phyloP scores from a whole-genome alignment of 2,888 invertebrate species.

The Harmothoe impar region DNA sequence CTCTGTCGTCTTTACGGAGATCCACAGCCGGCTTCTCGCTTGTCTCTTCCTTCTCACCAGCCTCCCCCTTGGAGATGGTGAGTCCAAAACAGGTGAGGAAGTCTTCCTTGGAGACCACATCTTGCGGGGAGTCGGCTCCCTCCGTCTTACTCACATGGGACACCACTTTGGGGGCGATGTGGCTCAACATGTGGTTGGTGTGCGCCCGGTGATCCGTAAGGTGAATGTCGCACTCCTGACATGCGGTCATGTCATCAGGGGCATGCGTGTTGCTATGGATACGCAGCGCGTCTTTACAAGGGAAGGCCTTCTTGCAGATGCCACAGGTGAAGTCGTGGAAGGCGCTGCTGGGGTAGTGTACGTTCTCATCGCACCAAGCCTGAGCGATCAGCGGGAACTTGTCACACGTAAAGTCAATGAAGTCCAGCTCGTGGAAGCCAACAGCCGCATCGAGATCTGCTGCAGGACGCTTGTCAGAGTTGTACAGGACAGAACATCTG shows the following conservation, averaged over 20 bases:
- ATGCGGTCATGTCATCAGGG: constrained; percentile 77
- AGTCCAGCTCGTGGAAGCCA: constrained; percentile 84
- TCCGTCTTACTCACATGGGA: constrained; percentile 64
- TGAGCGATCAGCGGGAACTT: constrained; percentile 92
- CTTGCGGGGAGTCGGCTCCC: constrained; percentile 74
- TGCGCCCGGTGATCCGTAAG: constrained; percentile 85
- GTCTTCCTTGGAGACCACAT: constrained; percentile 69
- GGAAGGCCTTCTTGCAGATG: constrained; percentile 82
- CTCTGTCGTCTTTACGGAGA: background rate
- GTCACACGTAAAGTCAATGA: constrained; percentile 91
- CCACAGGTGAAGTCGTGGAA: constrained; percentile 81
- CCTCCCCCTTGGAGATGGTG: background rate
- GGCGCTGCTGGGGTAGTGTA: constrained; percentile 76
- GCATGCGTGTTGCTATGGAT: constrained; percentile 80
- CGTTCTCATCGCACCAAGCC: constrained; percentile 88
- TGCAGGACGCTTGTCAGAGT: background rate
- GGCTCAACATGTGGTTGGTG: constrained; percentile 79
- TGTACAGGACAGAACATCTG: background rate
- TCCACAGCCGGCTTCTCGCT: background rate
- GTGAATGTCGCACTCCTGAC: constrained; percentile 85
- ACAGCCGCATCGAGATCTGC: constrained; percentile 57
- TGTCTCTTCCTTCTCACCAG: background rate
- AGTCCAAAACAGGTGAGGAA: constrained; percentile 70
- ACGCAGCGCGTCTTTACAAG: constrained; percentile 80
- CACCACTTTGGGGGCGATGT: constrained; percentile 71